Evolutionary conservation across 2,888 invertebrate genomes (phyloP), one percentile per base, ranked within the genome.

Genomic region (Callimorpha dominula): DNA sequence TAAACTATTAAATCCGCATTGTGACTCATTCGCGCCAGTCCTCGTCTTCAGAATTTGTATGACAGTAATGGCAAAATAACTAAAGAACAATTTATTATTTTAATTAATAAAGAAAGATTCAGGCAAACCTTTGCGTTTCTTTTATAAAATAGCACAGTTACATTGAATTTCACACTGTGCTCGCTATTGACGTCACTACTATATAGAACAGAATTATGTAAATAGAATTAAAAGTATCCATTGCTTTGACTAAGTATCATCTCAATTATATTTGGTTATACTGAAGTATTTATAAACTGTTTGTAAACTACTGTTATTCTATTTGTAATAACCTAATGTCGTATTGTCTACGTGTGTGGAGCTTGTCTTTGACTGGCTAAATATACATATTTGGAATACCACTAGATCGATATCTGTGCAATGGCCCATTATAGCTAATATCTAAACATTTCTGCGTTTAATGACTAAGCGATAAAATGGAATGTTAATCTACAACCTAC

Each of bases 401-500:
- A 71, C 77, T 82, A 81, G 73, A 77, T 78, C 78, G 67, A 69
- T 76, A 82, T 81, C 84, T 79, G 82, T 82, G 82, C 82, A 67
- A 78, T 82, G 74, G 77, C 79, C 52, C 72, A 68, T 77, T 78
- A 78, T 50, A 20, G 74, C 84, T 84, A 81, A 77, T 76, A 77
- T 69, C 75, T 83, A 81, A 75, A 80, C 65, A 78, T 77, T 82
- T 70, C 75, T 75, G 78, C 82, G 70, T 80, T 80, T 72, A 76
- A 86, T 80, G 79, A 83, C 82, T 83, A 85, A 83, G 84, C 85
- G 77, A 81, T 77, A 74, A 77, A 82, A 84, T 93, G 93, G 93
- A 94, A 94, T 94, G 93, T 93, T 90, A 90, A 87, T 81, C 91
- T 92, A 93, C 92, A 92, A 92, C 90, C 92, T 92, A 92, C 86